These are phyloP conservation scores for Drosophila robusta DNA, from an alignment of 2,888 invertebrate species.

Conservation along the genomic window DNA sequence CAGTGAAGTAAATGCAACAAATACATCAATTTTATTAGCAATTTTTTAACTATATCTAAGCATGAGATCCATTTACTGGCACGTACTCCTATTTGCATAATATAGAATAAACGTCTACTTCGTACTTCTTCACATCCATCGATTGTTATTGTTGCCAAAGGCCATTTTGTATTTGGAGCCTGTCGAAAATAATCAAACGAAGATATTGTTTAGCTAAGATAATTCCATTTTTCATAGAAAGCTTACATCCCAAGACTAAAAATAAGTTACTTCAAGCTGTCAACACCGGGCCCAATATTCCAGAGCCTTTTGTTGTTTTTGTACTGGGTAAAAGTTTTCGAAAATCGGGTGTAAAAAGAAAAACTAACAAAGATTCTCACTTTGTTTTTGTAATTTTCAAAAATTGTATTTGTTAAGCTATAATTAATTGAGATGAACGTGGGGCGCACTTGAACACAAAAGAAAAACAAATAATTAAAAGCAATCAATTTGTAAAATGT, in stretches of 20 bases:
- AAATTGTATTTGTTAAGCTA: conserved; percentile 51
- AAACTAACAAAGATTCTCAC: too few relatives aligned
- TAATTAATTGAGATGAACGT: conserved; percentile 42
- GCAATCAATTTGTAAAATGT: conserved; percentile 68
- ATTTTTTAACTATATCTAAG: conserved; percentile 55
- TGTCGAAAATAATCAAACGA: conserved; percentile 54
- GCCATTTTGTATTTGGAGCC: conserved; percentile 74
- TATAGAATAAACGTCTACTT: conserved; percentile 23
- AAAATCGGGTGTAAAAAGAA: conserved; percentile 20
- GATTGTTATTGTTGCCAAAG: conserved; percentile 64
- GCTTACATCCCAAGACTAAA: conserved; percentile 8
- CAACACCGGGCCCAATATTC: conserved; percentile 52
- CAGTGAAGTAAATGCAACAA: conserved; percentile 36
- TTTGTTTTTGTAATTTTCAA: conserved; percentile 8
- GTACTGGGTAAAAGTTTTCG: conserved; percentile 1
- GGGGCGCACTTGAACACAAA: conserved; percentile 39
- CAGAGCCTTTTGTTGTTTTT: conserved; percentile 48
- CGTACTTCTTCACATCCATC: conserved; percentile 50
- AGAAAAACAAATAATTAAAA: conserved; percentile 48
- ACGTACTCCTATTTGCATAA: conserved; percentile 16
- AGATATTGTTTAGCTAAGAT: conserved; percentile 33
- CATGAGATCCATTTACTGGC: conserved; percentile 67
- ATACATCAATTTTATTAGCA: conserved; percentile 61
- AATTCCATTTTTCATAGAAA: conserved; percentile 2
- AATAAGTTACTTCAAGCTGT: conserved; percentile 22